Percentiles rank a stretch among this genome's conserved stretches.
Conservation (phyloP, 2,888 invertebrate species). For the Bugula neritina region DNA sequence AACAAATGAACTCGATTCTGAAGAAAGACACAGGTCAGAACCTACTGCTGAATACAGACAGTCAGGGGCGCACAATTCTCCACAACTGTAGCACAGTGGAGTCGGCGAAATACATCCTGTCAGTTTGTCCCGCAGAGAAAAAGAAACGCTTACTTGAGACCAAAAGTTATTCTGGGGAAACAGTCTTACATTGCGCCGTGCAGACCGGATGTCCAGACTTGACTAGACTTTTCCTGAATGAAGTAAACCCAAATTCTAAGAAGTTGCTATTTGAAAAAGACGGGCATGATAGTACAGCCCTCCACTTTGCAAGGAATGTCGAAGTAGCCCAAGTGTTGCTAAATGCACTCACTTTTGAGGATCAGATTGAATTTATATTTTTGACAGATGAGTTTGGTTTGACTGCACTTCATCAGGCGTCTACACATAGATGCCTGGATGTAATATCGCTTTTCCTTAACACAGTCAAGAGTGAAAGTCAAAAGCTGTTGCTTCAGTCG, state of each 20-base stretch:
- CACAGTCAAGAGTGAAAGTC: background rate
- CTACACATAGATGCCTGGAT: background rate
- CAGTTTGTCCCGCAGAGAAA: background rate
- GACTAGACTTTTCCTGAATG: background rate
- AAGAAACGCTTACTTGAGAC: background rate
- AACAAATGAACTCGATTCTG: background rate
- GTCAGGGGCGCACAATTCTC: background rate
- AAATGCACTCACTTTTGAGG: background rate
- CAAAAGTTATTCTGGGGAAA: background rate
- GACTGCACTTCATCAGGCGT: background rate
- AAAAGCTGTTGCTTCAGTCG: background rate
- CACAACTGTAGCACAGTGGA: background rate
- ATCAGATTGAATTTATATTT: background rate
- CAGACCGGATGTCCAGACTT: background rate
- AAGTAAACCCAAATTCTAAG: background rate
- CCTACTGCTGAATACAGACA: background rate
- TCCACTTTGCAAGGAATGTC: background rate
- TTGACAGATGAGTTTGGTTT: background rate
- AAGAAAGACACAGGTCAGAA: background rate
- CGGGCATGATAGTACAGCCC: background rate
- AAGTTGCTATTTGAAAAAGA: background rate
- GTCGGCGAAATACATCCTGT: background rate
- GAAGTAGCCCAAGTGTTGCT: background rate
- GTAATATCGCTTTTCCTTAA: background rate
- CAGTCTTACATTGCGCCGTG: background rate